Evolutionary conservation across 2,888 invertebrate genomes (phyloP).

Genomic region (Cataglyphis cursor): DNA sequence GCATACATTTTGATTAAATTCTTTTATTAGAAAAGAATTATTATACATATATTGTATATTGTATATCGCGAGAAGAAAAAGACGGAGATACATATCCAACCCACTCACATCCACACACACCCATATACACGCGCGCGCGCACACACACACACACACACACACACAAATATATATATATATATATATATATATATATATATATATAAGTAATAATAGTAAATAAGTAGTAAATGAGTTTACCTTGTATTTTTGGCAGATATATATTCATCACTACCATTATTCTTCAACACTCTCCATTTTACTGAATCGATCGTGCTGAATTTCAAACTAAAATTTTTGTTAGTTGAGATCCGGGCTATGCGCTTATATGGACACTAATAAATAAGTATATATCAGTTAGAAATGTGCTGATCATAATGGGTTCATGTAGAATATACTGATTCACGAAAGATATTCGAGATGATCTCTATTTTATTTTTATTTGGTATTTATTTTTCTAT

Average conservation of each 20-base stretch:
- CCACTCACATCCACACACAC: not conserved
- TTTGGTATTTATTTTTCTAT: not conserved
- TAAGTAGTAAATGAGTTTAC: slow-evolving; percentile 62
- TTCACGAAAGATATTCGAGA: not conserved
- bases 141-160: too few relatives aligned
- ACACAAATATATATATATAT: not conserved
- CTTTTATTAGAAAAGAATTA: too few relatives aligned
- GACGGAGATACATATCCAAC: not conserved
- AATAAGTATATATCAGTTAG: slow-evolving; percentile 60
- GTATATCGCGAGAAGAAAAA: too few relatives aligned
- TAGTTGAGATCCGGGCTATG: slow-evolving; percentile 85
- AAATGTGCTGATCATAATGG: not conserved
- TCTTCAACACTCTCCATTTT: slow-evolving; percentile 88
- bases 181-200: not conserved
- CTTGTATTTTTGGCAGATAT: slow-evolving; percentile 84
- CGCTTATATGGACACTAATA: slow-evolving; percentile 91
- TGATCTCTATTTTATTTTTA: not conserved
- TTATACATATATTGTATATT: too few relatives aligned
- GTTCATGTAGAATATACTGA: not conserved
- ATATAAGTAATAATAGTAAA: slow-evolving; percentile 12
- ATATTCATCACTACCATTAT: slow-evolving; percentile 87
- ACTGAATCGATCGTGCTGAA: slow-evolving; percentile 88
- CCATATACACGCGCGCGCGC: not conserved
- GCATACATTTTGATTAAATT: too few relatives aligned
- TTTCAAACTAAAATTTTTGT: slow-evolving; percentile 86